phyloP scores from a whole-genome alignment of 2,888 invertebrate genomes.

The Thymelicus lineola region DNA sequence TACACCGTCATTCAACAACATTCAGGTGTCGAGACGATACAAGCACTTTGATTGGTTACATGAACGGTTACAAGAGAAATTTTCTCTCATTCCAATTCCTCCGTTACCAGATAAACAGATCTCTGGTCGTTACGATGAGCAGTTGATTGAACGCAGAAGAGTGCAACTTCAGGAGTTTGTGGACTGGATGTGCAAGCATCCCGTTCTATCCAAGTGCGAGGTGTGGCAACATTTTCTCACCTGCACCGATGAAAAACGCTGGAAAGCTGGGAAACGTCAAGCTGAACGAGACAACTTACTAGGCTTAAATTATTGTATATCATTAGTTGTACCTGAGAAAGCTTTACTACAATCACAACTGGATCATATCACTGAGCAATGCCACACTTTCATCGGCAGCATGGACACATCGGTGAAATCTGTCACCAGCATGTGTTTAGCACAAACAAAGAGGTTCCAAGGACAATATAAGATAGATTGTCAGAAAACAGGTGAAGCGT shows the following conservation, averaged over 20 bases:
- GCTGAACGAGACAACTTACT: slow-evolving; percentile 97
- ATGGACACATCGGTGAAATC: slow-evolving; percentile 96
- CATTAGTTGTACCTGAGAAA: slow-evolving; percentile 93
- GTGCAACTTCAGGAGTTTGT: slow-evolving; percentile 98
- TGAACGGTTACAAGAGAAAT: slow-evolving; percentile 96
- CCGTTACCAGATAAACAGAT: slow-evolving; percentile 99
- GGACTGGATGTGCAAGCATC: slow-evolving; percentile 98
- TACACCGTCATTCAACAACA: slow-evolving; percentile 97
- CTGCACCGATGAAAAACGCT: slow-evolving; percentile 98
- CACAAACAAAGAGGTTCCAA: slow-evolving; percentile 95
- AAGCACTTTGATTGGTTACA: slow-evolving; percentile 99
- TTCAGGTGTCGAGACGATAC: slow-evolving; percentile 97
- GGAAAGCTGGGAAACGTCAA: slow-evolving; percentile 98
- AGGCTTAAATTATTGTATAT: slow-evolving; percentile 96
- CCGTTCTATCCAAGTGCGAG: slow-evolving; percentile 95
- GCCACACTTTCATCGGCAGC: slow-evolving; percentile 91
- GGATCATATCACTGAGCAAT: slow-evolving; percentile 94
- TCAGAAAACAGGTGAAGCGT: slow-evolving; percentile 94
- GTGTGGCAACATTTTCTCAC: slow-evolving; percentile 99
- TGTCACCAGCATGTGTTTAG: slow-evolving; percentile 91
- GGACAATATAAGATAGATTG: slow-evolving; percentile 95
- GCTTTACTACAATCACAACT: slow-evolving; percentile 89
- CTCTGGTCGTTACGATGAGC: slow-evolving; percentile 98
- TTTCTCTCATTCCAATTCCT: slow-evolving; percentile 97
- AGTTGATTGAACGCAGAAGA: slow-evolving; percentile 97